Base-by-base conservation (phyloP, 64 coral and sea anemone species). In the Montipora capricornis region DNA sequence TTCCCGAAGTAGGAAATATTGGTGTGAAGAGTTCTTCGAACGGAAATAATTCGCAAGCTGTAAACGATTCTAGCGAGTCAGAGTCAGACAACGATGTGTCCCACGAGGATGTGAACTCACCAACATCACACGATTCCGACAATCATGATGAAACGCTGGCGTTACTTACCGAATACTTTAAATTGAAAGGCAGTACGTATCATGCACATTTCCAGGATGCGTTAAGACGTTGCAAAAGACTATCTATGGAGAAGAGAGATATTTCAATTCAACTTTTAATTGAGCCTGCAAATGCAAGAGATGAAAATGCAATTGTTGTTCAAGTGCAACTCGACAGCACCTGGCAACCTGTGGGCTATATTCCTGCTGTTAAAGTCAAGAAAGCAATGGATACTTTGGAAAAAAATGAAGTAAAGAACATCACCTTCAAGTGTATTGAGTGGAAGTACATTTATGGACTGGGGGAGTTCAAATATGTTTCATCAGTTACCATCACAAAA, bases 251-350 rank as follows among this genome's bases (percentile, higher is more conserved):
- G 1, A 68, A 68, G 66, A 68, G 4, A 17, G 64, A 68, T 14
- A 47, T 82, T 48, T 9, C 44, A 52, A 8, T 82, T 16, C 0
- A 57, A 58, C 20, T 82, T 48, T 9, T 82, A 12, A 57, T 52
- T 12, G 80, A 58, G 80, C 80, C 80, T 10, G 20, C 55, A 51
- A 58, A 82, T 20, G 44, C 9, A 47, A 5, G 24, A 47, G 76
- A 78, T 16, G 15, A 78, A 26, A 78, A 78, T 78, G 80, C 80
- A 6, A 58, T 82, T 15, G 47, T 82, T 57, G 12, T 82, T 82
- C 37, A 51, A 58, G 80, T 48, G 17, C 55, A 82, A 55, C 52
- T 55, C 6, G 52, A 55, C 52, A 55, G 9, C 9, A 10, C 17
- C 5, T 82, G 20, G 51, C 46, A 26, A 48, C 20, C 80, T 51